Base-by-base conservation (phyloP, 2,113 vertebrate genomes). In the Clarias macrocephalus region DNA sequence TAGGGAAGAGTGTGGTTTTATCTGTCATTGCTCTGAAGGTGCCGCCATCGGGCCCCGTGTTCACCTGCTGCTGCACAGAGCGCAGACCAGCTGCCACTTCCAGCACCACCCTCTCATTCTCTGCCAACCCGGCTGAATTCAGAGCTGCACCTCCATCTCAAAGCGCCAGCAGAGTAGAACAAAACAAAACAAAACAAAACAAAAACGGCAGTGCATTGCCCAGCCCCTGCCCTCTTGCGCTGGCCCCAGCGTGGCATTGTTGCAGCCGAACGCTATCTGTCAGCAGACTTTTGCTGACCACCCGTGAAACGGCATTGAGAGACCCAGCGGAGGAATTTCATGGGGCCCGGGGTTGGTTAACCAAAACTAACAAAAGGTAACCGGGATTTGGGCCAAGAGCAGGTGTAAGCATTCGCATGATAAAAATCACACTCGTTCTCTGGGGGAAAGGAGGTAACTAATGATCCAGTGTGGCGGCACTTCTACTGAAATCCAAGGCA, bases 41-140 rank as follows among this genome's bases (percentile, higher is more conserved):
- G 91, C 93, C 88, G 92, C 90, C 90, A 83, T n/a, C 57, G 16
- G 48, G 70, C 77, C 86, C 90, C 90, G 89, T 89, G 33, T 93
- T 94, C 93, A 94, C 93, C 94, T 94, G 94, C 93, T 91, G 92
- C 91, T 89, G 89, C 86, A 90, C 89, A 89, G 90, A 56, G 87
- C 92, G 88, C 86, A 91, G 90, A 91, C 91, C 94, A 94, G 93
- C 94, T 95, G 94, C 91, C 92, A 92, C 65, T 83, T 88, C 86
- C 84, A 87, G 70, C 89, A 88, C 86, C 86, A 86, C 80, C 91
- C 86, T 88, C 88, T 90, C 83, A 89, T 85, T 65, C 83, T 84
- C 82, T 87, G 86, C 90, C 87, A 90, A 84, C 91, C 88, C 80
- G 82, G 16, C 73, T 88, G 91, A 90, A 91, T 91, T 86, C 92